Evolutionary conservation across 2,797 vertebrate genomes (phyloP), one percentile per base, ranked within the genome.

Genomic region (Glossophaga mutica): DNA sequence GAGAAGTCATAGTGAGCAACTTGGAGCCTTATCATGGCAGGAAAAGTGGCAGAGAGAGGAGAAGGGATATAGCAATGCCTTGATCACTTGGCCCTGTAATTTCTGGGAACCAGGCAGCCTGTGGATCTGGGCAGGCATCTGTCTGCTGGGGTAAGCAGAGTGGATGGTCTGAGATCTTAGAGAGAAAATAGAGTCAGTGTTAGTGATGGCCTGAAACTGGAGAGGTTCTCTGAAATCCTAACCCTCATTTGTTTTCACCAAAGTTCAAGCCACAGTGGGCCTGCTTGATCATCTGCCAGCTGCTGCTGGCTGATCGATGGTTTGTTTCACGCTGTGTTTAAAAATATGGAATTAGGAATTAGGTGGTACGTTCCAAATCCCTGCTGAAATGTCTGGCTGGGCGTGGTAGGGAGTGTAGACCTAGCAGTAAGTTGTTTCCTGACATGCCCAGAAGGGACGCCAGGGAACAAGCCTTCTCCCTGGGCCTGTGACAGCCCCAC

Each of bases 191-290:
- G 32, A 79, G n/a, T 85, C 46, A 0, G 59, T 77, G 15, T 52
- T 65, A 82, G 62, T 32, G 37, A 78, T 70, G 67, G 57, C 79
- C 71, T n/a, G 82, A 74, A 93, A 83, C 65, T 26, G 52, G 52
- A 94, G 79, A 74, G 57, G 68, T 44, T 26, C 70, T 50, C 89
- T 42, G n/a, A 88, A 89, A 90, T 29, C 90, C 86, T 39, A 39
- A 46, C 50, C 76, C 84, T 81, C 68, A 42, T 96, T 46, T 96
- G 95, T 96, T 96, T 86, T 94, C 68, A 32, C 82, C 48, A 18
- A 32, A 91, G 90, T 82, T 74, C 78, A 86, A 74, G 46, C 48
- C 29, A 11, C 9, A 14, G 88, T 90, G 78, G 78, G 70, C 94
- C 81, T 29, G 16, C 95, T 39, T 84, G 83, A 77, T 76, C 88